A percentile compares a stretch with the other conserved stretches of the same genome.
Evolutionary conservation across 2,888 invertebrate species (phyloP).

Genomic region (Drosophila macrospina): DNA sequence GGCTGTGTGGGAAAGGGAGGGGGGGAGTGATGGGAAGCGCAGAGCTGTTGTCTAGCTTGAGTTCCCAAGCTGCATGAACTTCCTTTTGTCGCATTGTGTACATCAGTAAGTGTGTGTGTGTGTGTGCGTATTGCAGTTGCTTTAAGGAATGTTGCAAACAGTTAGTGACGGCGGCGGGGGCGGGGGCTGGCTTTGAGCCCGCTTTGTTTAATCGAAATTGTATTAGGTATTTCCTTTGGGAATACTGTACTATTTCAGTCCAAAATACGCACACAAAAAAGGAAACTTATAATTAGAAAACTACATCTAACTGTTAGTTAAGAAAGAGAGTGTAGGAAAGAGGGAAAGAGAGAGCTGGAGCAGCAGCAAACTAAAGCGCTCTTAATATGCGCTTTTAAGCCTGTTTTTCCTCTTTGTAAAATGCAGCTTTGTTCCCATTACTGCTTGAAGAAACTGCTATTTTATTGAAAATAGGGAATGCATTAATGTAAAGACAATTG

Average conservation of each 20-base stretch:
- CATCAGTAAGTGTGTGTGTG: conserved; percentile 16
- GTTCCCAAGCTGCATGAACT: conserved; percentile 55
- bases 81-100: conserved; percentile 65
- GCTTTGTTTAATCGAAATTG: conserved; percentile 49
- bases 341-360: too few species aligned
- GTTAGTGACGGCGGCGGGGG: too few species aligned
- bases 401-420: too few species aligned
- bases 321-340: too few species aligned
- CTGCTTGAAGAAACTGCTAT: too few species aligned
- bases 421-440: too few species aligned
- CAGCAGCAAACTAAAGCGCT: too few species aligned
- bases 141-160: conserved; percentile 42
- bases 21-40: conserved; percentile 7
- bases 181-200: too few species aligned
- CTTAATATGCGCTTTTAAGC: too few species aligned
- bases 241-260: conserved; percentile 4
- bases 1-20: conserved; percentile 1
- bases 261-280: conserved; percentile 2
- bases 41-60: conserved; percentile 35
- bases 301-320: not conserved
- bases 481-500: too few species aligned
- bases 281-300: conserved; percentile 34
- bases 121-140: conserved; percentile 53
- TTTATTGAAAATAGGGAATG: too few species aligned
- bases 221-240: conserved; percentile 35